A percentile compares a stretch with the other conserved stretches of the same genome.
phyloP scores from a whole-genome alignment of 1,140 invertebrate species.

The Aphelenchoides fujianensis region DNA sequence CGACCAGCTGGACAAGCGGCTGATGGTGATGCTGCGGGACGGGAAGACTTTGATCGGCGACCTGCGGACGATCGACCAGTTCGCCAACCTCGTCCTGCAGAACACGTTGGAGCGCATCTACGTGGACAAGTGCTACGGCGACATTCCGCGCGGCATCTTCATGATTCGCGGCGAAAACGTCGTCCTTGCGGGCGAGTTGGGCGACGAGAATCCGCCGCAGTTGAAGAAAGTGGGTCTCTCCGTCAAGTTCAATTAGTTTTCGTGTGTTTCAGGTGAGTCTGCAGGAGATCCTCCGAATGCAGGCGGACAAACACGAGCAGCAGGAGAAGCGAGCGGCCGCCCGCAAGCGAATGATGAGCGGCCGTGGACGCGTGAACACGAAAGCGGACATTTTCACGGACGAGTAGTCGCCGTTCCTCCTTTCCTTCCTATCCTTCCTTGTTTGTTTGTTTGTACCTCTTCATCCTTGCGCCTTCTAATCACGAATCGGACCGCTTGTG shows the following conservation, averaged over 20 bases:
- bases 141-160: slow-evolving; percentile 92
- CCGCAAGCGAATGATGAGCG: slow-evolving; percentile 28
- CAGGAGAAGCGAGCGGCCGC: slow-evolving; percentile 25
- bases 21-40: slow-evolving; percentile 91
- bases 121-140: slow-evolving; percentile 90
- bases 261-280: slow-evolving; percentile 49
- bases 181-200: slow-evolving; percentile 82
- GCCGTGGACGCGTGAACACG: slow-evolving; percentile 28
- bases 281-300: slow-evolving; percentile 54
- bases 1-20: slow-evolving; percentile 70
- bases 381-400: slow-evolving; percentile 27
- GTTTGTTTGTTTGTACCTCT: too few species aligned
- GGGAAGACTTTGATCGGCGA: slow-evolving; percentile 94
- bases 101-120: slow-evolving; percentile 93
- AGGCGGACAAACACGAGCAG: slow-evolving; percentile 50
- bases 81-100: slow-evolving; percentile 77
- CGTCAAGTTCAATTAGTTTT: background rate
- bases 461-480: too few species aligned
- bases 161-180: slow-evolving; percentile 97
- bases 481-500: too few species aligned
- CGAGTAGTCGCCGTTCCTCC: too few species aligned
- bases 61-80: slow-evolving; percentile 92
- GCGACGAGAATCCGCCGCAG: slow-evolving; percentile 35
- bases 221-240: slow-evolving; percentile 45
- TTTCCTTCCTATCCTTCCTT: too few species aligned